Evolutionary conservation across 92 coral and sea anemone species (phyloP), one percentile per base, ranked within the genome.

Genomic region (Umimayanthus chanpuru): DNA sequence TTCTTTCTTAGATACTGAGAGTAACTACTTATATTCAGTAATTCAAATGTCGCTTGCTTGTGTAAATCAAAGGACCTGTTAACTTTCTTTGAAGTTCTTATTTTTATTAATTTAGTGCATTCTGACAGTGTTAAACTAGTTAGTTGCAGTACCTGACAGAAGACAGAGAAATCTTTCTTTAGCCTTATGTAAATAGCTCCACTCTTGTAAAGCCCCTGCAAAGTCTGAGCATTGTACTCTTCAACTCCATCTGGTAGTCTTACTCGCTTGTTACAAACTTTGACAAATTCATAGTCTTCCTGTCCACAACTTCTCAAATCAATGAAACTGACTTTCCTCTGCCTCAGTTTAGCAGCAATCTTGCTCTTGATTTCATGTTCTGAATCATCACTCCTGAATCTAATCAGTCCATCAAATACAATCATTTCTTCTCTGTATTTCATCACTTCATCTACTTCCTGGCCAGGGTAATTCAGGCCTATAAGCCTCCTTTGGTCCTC

Each of bases 391-490:
- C 38, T 80, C 64, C 43, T 14, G 80, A 25, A 88, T 36, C 90
- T 38, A 18, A 88, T 66, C 25, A 88, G 77, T 5, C 90, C 87
- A 88, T 88, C 90, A 80, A 88, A 88, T 21, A 88, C 90, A 66
- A 88, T 85, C 85, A 79, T 32, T 20, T 88, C n/a, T 56, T 79
- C 88, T 66, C 50, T 88, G 55, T 7, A 81, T 58, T 41, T 43
- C 61, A 6, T 5, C 8, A 88, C 87, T 77, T 88, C 90, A 30
- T 76, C 79, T 20, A 53, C 80, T 5, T 80, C 79, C 38, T 40
- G n/a, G 16, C 90, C 90, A 58, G 90, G 90, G 71, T 88, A 88
- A 49, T 88, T 77, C 43, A 88, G 81, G n/a, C 78, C 90, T 64
- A 88, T 85, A 18, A 88, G 78, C 65, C 88, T 66, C 40, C 88